Evolutionary conservation across 2,888 invertebrate species (phyloP).

Genomic region (Eumerus sabulonum): DNA sequence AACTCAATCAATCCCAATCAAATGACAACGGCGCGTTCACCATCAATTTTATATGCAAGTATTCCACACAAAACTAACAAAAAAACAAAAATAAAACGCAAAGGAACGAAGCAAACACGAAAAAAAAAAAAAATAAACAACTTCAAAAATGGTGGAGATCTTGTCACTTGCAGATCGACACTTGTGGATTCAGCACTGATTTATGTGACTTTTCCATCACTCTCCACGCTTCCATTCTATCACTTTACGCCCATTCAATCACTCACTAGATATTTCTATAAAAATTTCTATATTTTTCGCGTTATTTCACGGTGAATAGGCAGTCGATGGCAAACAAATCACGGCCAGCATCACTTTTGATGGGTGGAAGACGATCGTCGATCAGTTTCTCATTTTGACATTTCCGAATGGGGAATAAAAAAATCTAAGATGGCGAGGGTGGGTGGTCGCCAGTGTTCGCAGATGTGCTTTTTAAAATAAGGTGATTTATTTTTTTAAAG

Average conservation of each 20-base stretch:
- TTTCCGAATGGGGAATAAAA: conserved; percentile 55
- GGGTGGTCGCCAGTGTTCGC: conserved; percentile 48
- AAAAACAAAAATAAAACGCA: conserved; percentile 14
- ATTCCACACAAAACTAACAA: conserved; percentile 24
- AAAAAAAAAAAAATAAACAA: conserved; percentile 58
- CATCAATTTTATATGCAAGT: conserved; percentile 29
- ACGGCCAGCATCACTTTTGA: conserved; percentile 62
- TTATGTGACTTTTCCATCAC: conserved; percentile 49
- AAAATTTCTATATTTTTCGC: conserved; percentile 22
- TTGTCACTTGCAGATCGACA: conserved; percentile 57
- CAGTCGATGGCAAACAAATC: conserved; percentile 59
- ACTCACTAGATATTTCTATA: conserved; percentile 22
- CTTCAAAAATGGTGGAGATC: conserved; percentile 69
- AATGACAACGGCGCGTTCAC: conserved; percentile 17
- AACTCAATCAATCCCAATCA: conserved; percentile 66
- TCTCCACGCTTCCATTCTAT: conserved; percentile 47
- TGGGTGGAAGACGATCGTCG: conserved; percentile 63
- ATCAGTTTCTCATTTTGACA: conserved; percentile 53
- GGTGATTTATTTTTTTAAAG: too few species aligned
- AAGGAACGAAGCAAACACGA: conserved; percentile 19
- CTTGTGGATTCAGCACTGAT: conserved; percentile 64
- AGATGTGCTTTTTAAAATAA: background rate
- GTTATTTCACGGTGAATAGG: conserved; percentile 21
- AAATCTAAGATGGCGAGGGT: conserved; percentile 66
- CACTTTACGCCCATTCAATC: conserved; percentile 30